A percentile compares a stretch with the other conserved stretches of the same genome.
phyloP scores from a whole-genome alignment of 2,888 invertebrate genomes.

The Apotomis betuletana region DNA sequence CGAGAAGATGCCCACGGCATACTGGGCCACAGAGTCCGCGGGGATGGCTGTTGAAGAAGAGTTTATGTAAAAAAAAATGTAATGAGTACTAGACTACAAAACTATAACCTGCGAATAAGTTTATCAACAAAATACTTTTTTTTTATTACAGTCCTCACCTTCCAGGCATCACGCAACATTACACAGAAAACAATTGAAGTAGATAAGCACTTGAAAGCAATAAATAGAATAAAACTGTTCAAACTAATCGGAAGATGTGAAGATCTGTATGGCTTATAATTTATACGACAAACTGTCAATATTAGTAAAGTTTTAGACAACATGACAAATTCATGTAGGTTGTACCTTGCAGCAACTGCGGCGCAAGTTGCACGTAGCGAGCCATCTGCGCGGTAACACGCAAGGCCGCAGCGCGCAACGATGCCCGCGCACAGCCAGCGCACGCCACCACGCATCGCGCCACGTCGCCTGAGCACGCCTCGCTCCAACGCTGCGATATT shows the following conservation, averaged over 20 bases:
- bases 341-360: constrained; percentile 69
- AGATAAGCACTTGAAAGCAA: too few species aligned
- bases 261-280: too few species aligned
- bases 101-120: too few species aligned
- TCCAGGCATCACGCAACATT: too few species aligned
- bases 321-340: too few species aligned
- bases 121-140: too few species aligned
- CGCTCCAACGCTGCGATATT: constrained; percentile 63
- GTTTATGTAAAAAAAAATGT: neutral
- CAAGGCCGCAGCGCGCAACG: constrained; percentile 66
- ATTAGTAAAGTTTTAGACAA: too few species aligned
- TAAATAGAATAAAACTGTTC: too few species aligned
- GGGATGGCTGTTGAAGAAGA: constrained; percentile 56
- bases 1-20: constrained; percentile 60
- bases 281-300: too few species aligned
- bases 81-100: neutral
- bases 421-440: constrained; percentile 53
- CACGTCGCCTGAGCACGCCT: constrained; percentile 60
- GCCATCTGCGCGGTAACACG: constrained; percentile 64
- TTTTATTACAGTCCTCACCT: too few species aligned
- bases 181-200: too few species aligned
- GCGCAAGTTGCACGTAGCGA: constrained; percentile 63
- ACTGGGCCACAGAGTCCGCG: constrained; percentile 62
- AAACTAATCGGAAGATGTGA: too few species aligned
- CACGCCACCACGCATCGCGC: constrained; percentile 56